phyloP scores from a whole-genome alignment of 2,113 vertebrate genomes.

The Podocnemis expansa region DNA sequence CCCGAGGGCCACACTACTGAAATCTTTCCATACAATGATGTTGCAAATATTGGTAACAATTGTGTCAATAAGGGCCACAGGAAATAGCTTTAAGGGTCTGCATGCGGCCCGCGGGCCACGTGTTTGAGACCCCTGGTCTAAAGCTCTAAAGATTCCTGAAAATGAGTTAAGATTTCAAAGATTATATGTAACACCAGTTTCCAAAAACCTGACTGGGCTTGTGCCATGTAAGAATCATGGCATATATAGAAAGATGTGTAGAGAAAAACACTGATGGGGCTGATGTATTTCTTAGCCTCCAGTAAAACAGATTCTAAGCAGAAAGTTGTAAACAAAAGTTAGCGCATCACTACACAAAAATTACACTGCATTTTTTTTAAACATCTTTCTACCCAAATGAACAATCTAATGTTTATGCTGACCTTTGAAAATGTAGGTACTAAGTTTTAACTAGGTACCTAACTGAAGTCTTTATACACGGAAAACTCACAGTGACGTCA shows the following conservation, averaged over 20 bases:
- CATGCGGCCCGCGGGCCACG: no score
- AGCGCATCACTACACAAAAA: background rate
- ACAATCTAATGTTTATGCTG: background rate
- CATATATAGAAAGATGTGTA: background rate
- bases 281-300: fast-evolving
- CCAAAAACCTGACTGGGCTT: background rate
- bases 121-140: no score
- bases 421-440: background rate
- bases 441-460: background rate
- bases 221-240: background rate
- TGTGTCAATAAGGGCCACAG: no score
- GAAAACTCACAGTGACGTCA: background rate
- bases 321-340: background rate
- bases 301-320: background rate
- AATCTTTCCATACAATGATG: no score
- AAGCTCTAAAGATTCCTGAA: fast-evolving
- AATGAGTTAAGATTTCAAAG: background rate
- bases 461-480: background rate
- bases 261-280: fast-evolving
- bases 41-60: no score
- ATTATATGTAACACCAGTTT: background rate
- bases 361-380: background rate
- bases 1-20: no score
- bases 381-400: background rate
- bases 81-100: no score